These are phyloP conservation scores for Sisyra nigra DNA, from an alignment of 2,888 invertebrate species.

Conservation along the genomic window DNA sequence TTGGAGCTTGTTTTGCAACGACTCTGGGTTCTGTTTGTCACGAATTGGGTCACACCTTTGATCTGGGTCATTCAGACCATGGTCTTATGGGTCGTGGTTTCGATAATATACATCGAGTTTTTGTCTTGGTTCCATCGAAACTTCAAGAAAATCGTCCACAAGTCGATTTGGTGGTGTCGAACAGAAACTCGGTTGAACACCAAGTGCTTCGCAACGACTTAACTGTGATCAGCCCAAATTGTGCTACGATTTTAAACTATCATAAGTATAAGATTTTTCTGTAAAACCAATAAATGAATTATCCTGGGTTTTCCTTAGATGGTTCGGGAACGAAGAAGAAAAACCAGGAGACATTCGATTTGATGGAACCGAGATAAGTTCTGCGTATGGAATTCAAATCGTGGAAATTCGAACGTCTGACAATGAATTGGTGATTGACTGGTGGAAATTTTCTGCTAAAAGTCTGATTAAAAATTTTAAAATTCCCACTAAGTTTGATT, in stretches of 20 bases:
- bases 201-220: slow-evolving; percentile 28
- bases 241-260: slow-evolving; percentile 45
- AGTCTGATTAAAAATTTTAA: slow-evolving; percentile 40
- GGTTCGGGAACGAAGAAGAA: slow-evolving; percentile 31
- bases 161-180: slow-evolving; percentile 4
- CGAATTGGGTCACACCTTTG: slow-evolving; percentile 88
- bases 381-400: slow-evolving; percentile 44
- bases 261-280: slow-evolving; percentile 38
- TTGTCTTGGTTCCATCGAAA: slow-evolving; percentile 30
- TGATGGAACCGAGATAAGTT: slow-evolving; percentile 40
- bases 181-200: slow-evolving; percentile 12
- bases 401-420: slow-evolving; percentile 45
- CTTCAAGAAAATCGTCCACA: slow-evolving; percentile 6
- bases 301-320: too few species aligned
- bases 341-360: slow-evolving; percentile 35
- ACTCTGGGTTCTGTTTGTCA: slow-evolving; percentile 84
- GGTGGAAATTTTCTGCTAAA: slow-evolving; percentile 43
- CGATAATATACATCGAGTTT: slow-evolving; percentile 65
- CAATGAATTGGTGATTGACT: slow-evolving; percentile 41
- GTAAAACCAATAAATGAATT: neutral
- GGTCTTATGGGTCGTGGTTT: slow-evolving; percentile 91
- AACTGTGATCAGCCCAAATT: slow-evolving; percentile 44
- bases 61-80: slow-evolving; percentile 76
- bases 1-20: slow-evolving; percentile 78
- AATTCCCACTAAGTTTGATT: slow-evolving; percentile 34